Conservation (phyloP, 2,888 invertebrate species). For the Cyclophora punctaria region DNA sequence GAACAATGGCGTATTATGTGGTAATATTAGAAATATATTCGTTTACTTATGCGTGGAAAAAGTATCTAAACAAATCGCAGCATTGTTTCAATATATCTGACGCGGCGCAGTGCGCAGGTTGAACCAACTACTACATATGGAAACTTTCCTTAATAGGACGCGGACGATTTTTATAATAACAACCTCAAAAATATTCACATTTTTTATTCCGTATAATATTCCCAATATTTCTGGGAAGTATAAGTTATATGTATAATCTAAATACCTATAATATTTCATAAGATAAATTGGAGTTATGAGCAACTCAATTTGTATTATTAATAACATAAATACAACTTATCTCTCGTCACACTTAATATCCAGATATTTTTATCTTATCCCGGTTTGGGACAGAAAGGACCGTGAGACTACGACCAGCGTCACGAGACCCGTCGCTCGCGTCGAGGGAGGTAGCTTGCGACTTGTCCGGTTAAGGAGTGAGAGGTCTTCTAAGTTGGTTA, state of each 20-base stretch:
- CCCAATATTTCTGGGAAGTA: too few species aligned
- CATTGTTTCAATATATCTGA: slow-evolving; percentile 56
- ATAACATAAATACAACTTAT: slow-evolving; percentile 30
- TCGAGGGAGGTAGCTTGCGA: slow-evolving; percentile 16
- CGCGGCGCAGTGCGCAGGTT: slow-evolving; percentile 34
- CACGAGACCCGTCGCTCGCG: slow-evolving; percentile 24
- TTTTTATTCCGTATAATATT: not conserved
- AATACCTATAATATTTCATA: too few species aligned
- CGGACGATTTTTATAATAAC: slow-evolving; percentile 17
- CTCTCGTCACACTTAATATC: slow-evolving; percentile 43
- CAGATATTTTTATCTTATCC: slow-evolving; percentile 68
- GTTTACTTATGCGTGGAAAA: slow-evolving; percentile 67
- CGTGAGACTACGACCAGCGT: slow-evolving; percentile 41
- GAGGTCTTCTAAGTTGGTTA: slow-evolving; percentile 49
- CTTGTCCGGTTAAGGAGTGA: slow-evolving; percentile 25
- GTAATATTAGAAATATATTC: slow-evolving; percentile 74
- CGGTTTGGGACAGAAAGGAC: slow-evolving; percentile 61
- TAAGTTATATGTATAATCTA: too few species aligned
- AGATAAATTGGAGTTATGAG: too few species aligned
- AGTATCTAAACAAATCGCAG: slow-evolving; percentile 71
- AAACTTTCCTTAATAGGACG: slow-evolving; percentile 24
- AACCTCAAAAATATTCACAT: not conserved
- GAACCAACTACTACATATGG: slow-evolving; percentile 42
- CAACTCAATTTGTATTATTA: slow-evolving; percentile 1
- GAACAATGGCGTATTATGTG: slow-evolving; percentile 75